Base-by-base conservation (phyloP, 2,113 vertebrate species). In the Ibidorhyncha struthersii region DNA sequence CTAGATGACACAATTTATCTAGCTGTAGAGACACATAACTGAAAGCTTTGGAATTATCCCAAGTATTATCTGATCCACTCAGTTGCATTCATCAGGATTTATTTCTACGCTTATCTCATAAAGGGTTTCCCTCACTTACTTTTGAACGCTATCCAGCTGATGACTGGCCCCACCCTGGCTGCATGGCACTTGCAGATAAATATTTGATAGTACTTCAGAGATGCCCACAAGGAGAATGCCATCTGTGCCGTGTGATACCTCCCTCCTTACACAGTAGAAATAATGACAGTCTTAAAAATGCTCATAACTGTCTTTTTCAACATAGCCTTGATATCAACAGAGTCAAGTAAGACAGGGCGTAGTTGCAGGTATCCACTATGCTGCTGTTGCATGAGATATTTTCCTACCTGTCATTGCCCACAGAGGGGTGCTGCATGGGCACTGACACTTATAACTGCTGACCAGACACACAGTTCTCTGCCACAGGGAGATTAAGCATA, bases 281-380 rank as follows among this genome's bases (percentile, higher is more conserved):
- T 30, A 56, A 38, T 13, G 4, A 15, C 1, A 2, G 7, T 55
- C 72, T 66, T 58, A 73, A 86, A 90, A 92, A 43, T 11, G 63
- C 7, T 36, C 30, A 52, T 78, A 26, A 30, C 8, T 61, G 2
- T 69, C n/a, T 49, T 80, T 80, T 72, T 36, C 22, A 86, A 15
- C 32, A 20, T 5, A 62, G 16, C 5, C 3, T 17, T 85, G n/a
- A 38, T 17, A 71, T 49, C 14, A 49, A 23, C 12, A 82, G 29
- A 71, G 7, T 12, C 1, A 4, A 9, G 23, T 19, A n/a, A 52
- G 8, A 19, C 1, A 4, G 29, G 9, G 11, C 72, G 20, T 34
- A 93, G 61, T 27, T 72, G 30, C 30, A 82, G 27, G 9, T 25
- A 49, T 8, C 11, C 40, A 15, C 4, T 0, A 2, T 41, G 32